Conservation (phyloP, 2,113 vertebrate species). For the Alosa alosa region DNA sequence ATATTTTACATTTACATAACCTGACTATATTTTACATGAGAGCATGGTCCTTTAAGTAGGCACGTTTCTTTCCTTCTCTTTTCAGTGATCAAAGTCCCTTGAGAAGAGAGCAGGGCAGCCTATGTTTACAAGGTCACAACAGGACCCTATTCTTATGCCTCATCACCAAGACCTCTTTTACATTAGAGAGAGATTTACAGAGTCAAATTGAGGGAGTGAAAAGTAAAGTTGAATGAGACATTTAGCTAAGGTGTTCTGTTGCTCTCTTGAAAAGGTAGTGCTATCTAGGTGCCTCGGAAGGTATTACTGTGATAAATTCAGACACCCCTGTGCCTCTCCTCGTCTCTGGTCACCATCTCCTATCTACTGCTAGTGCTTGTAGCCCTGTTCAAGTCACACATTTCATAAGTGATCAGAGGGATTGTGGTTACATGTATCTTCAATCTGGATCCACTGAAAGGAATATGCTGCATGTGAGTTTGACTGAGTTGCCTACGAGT, state of each 20-base stretch:
- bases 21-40: neutral
- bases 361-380: neutral
- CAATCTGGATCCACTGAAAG: neutral
- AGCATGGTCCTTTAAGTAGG: conserved; percentile 16
- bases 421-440: neutral
- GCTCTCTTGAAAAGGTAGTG: neutral
- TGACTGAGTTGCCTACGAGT: too few relatives aligned
- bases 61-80: neutral
- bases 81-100: conserved; percentile 33
- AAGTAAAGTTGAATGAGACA: conserved; percentile 20
- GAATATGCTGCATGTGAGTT: neutral
- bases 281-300: neutral
- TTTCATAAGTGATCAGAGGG: neutral
- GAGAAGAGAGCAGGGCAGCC: conserved; percentile 33
- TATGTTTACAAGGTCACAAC: neutral
- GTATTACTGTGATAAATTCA: neutral
- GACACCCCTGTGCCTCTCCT: neutral
- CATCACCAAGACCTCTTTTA: conserved; percentile 18
- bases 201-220: neutral
- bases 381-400: neutral
- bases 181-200: neutral
- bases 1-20: too few relatives aligned
- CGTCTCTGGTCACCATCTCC: neutral
- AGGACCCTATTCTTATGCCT: conserved; percentile 38
- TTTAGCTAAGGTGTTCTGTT: neutral